These are phyloP conservation scores for Exocentrus adspersus DNA, from an alignment of 2,888 invertebrate species.

Conservation along the genomic window DNA sequence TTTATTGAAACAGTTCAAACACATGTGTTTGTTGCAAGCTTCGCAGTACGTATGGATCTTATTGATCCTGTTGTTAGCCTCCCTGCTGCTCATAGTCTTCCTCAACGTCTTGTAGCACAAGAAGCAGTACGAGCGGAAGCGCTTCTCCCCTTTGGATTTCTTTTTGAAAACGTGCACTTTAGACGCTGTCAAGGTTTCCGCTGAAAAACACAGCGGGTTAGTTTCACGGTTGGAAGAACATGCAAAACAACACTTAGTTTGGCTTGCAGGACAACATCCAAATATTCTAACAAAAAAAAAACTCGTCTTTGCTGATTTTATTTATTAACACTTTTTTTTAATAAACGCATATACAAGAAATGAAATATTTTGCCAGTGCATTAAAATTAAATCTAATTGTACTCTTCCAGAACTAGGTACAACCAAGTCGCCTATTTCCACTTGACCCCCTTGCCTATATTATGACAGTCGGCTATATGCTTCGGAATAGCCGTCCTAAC, in stretches of 20 bases:
- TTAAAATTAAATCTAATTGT: too few relatives aligned
- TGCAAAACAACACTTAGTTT: too few relatives aligned
- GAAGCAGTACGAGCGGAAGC: not conserved
- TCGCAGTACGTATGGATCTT: not conserved
- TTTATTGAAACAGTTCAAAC: not conserved
- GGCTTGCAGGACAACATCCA: too few relatives aligned
- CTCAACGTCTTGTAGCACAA: not conserved
- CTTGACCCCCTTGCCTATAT: not conserved
- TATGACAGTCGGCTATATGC: conserved; percentile 14
- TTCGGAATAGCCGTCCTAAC: conserved; percentile 8
- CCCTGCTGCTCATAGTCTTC: not conserved
- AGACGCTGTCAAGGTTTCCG: not conserved
- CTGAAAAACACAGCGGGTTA: not conserved
- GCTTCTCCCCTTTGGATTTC: not conserved
- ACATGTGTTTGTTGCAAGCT: not conserved
- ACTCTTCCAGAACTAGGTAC: too few relatives aligned
- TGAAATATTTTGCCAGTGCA: too few relatives aligned
- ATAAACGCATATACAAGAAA: too few relatives aligned
- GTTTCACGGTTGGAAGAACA: not conserved
- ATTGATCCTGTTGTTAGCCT: not conserved
- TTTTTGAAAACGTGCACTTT: not conserved
- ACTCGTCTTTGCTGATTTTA: too few relatives aligned
- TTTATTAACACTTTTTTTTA: too few relatives aligned
- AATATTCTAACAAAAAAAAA: too few relatives aligned
- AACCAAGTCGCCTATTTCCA: too few relatives aligned